A percentile compares a stretch with the other conserved stretches of the same genome.
Evolutionary conservation across 2,797 vertebrate species (phyloP).

Genomic region (Euthynnus affinis): DNA sequence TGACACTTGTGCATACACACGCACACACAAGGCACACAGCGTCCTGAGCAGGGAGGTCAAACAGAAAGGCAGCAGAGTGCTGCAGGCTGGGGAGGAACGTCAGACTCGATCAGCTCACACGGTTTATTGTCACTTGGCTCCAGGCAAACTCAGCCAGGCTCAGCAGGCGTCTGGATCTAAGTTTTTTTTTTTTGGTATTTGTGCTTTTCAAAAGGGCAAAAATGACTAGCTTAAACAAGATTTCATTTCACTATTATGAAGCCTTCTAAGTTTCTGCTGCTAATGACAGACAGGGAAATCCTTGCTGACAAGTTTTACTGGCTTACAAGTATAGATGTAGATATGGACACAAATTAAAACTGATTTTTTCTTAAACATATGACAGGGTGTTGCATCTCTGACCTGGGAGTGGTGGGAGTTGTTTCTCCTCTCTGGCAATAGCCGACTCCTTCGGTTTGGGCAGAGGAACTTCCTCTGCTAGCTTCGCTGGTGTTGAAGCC

Average conservation of each 20-base stretch:
- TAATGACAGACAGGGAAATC: not conserved
- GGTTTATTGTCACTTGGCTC: slow-evolving; percentile 79
- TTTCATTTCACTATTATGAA: slow-evolving; percentile 24
- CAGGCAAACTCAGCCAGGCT: slow-evolving; percentile 68
- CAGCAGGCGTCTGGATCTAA: slow-evolving; percentile 73
- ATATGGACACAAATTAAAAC: not conserved
- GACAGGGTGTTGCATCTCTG: slow-evolving; percentile 45
- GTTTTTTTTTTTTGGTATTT: slow-evolving; percentile 51
- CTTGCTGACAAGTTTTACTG: not conserved
- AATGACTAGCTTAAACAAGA: slow-evolving; percentile 49
- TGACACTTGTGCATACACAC: slow-evolving; percentile 18
- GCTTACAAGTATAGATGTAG: not conserved
- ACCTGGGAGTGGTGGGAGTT: slow-evolving; percentile 95
- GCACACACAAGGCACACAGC: slow-evolving; percentile 49
- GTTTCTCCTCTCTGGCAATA: slow-evolving; percentile 89
- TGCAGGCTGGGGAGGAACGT: slow-evolving; percentile 76
- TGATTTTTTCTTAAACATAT: not conserved
- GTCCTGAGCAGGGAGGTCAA: slow-evolving; percentile 78
- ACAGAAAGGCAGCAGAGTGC: slow-evolving; percentile 74
- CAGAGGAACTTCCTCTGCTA: slow-evolving; percentile 86
- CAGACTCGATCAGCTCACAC: slow-evolving; percentile 80
- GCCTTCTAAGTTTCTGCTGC: slow-evolving; percentile 14
- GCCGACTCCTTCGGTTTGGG: slow-evolving; percentile 90
- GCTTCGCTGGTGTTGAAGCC: slow-evolving; percentile 92
- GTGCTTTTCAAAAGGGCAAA: slow-evolving; percentile 63